Conservation (phyloP, 2,888 invertebrate genomes). For the Brenthis daphne region DNA sequence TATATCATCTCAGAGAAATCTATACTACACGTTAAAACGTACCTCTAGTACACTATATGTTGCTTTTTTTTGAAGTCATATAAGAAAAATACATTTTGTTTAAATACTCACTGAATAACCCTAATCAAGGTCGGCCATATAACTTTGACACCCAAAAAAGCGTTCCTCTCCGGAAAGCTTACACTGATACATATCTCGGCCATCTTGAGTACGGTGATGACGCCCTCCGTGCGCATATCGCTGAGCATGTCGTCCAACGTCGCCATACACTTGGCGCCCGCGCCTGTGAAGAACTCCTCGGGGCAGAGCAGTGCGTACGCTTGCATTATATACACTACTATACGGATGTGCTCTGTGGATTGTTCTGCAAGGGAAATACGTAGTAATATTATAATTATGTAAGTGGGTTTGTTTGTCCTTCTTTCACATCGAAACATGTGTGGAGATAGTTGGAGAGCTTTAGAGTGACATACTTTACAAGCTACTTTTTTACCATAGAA, state of each 20-base stretch:
- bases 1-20: too few relatives aligned
- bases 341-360: slow-evolving; percentile 90
- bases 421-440: too few relatives aligned
- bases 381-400: too few relatives aligned
- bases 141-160: slow-evolving; percentile 83
- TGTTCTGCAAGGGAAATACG: slow-evolving; percentile 81
- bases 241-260: slow-evolving; percentile 87
- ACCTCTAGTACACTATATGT: too few relatives aligned
- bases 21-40: too few relatives aligned
- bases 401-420: too few relatives aligned
- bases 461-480: too few relatives aligned
- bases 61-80: too few relatives aligned
- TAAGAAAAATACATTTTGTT: not conserved
- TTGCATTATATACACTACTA: slow-evolving; percentile 90
- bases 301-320: slow-evolving; percentile 91
- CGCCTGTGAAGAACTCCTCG: slow-evolving; percentile 87
- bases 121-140: slow-evolving; percentile 74
- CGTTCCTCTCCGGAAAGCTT: slow-evolving; percentile 87
- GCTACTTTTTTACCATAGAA: too few relatives aligned
- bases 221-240: slow-evolving; percentile 85
- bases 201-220: slow-evolving; percentile 86
- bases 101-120: slow-evolving; percentile 66
- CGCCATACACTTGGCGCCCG: slow-evolving; percentile 87
- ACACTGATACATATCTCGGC: slow-evolving; percentile 87
- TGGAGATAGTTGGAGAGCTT: too few relatives aligned